Conservation (phyloP, 2,113 vertebrate genomes). For the Sander lucioperca region DNA sequence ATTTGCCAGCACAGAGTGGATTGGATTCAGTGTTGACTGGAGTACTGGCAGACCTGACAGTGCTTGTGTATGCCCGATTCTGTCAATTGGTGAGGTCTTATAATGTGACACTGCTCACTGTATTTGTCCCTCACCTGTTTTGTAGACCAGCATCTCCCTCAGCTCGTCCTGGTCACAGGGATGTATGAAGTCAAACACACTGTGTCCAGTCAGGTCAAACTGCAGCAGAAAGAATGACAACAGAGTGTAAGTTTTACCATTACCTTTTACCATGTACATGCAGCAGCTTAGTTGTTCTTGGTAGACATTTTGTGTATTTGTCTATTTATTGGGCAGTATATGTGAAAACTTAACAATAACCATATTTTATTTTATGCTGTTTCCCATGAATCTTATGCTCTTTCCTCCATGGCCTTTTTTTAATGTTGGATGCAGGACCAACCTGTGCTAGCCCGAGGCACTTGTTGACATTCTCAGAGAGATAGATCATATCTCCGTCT, state of each 20-base stretch:
- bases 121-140: conserved; percentile 86
- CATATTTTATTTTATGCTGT: background rate
- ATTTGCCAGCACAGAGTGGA: conserved; percentile 11
- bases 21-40: background rate
- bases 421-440: conserved; percentile 17
- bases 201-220: conserved; percentile 98
- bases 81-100: background rate
- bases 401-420: background rate
- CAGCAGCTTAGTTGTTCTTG: background rate
- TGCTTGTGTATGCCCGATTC: conserved; percentile 7
- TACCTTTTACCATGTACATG: background rate
- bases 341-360: background rate
- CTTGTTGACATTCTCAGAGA: conserved; percentile 97
- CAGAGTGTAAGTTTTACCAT: background rate
- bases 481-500: conserved; percentile 97
- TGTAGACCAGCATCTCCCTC: conserved; percentile 95
- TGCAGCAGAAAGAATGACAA: conserved; percentile 73
- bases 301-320: background rate
- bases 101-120: background rate
- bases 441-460: conserved; percentile 98
- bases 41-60: conserved; percentile 2
- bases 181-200: conserved; percentile 97
- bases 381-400: background rate
- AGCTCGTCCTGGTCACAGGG: conserved; percentile 98
- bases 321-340: background rate